Base-by-base conservation (phyloP, 1,140 invertebrate species). In the Branchinecta lindahli region DNA sequence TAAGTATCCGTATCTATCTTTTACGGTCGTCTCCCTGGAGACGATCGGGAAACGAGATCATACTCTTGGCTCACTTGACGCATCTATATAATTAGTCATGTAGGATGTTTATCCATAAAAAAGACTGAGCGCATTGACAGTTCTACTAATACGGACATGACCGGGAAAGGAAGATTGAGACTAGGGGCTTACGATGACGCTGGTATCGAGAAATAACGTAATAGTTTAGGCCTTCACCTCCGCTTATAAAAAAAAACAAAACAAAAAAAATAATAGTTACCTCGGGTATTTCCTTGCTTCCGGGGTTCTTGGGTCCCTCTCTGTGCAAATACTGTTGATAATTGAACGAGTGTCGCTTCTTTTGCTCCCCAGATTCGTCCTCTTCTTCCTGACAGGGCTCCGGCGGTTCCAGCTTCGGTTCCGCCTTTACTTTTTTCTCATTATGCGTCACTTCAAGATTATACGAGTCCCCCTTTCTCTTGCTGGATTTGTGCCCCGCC, bases 261-360 rank as follows among this genome's bases (percentile, higher is more conserved):
- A n/a, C n/a, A n/a, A n/a, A n/a, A n/a, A n/a, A n/a, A n/a, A n/a
- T n/a, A 52, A 73, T 46, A 67, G 71, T 74, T 82, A 90, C 86
- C 79, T 88, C 82, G 0, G 92, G 91, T 67, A 92, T 85, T 78
- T 88, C 85, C 79, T 94, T 94, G 4, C 84, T 81, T 8, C 91
- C 92, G 12, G 87, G 85, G 80, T 91, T 83, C 75, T 85, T 83
- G 8, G 91, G 90, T 44, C 86, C 88, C 70, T 84, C 84, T 76
- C 90, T 82, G 72, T 89, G 84, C 47, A 89, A 80, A 77, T 88
- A 93, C 70, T 84, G 82, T 52, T 87, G 82, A 76, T 90, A 91
- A 44, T 85, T 77, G n/a, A 80, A 79, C 8, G 81, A 81, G 61
- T 81, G 82, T 75, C 86, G 77, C 71, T 84, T 82, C 75, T 84